A percentile compares a stretch with the other conserved stretches of the same genome.
Evolutionary conservation across 2,113 vertebrate species (phyloP).

Genomic region (Meriones unguiculatus): DNA sequence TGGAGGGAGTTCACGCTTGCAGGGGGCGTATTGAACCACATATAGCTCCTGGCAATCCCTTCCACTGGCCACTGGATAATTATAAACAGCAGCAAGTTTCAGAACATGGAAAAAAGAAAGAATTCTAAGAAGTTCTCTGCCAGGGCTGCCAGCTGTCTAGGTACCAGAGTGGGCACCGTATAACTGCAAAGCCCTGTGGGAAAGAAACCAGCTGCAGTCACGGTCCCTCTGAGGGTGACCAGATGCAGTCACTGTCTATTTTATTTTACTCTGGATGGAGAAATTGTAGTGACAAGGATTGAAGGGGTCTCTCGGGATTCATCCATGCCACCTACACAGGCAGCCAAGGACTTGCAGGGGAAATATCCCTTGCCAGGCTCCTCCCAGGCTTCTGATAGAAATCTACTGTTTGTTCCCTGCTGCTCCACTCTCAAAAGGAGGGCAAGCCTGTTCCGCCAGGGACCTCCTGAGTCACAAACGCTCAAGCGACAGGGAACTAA

Average conservation of each 20-base stretch:
- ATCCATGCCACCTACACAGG: neutral
- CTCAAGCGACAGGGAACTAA: neutral
- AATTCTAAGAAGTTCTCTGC: conserved; percentile 57
- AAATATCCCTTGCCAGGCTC: neutral
- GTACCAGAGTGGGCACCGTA: neutral
- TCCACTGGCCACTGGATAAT: conserved; percentile 58
- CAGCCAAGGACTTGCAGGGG: neutral
- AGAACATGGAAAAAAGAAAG: conserved; percentile 55
- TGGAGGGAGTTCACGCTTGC: neutral
- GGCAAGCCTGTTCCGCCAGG: neutral
- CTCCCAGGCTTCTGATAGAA: neutral
- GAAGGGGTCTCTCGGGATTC: conserved; percentile 24
- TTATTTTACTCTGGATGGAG: conserved; percentile 51
- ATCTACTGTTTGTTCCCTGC: neutral
- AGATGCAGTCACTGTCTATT: conserved; percentile 61
- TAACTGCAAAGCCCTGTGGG: conserved; percentile 31
- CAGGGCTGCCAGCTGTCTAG: conserved; percentile 39
- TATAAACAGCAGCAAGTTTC: conserved; percentile 55
- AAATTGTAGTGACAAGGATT: conserved; percentile 40
- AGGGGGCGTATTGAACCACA: conserved; percentile 22
- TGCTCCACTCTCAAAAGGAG: neutral
- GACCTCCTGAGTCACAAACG: neutral
- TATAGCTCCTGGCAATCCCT: conserved; percentile 10
- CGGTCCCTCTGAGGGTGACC: conserved; percentile 30
- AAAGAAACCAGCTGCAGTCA: conserved; percentile 53